Percentiles rank a stretch among this genome's conserved stretches.
These are phyloP conservation scores for Oscheius myriophilus DNA, from an alignment of 2,888 invertebrate species.

Conservation along the genomic window DNA sequence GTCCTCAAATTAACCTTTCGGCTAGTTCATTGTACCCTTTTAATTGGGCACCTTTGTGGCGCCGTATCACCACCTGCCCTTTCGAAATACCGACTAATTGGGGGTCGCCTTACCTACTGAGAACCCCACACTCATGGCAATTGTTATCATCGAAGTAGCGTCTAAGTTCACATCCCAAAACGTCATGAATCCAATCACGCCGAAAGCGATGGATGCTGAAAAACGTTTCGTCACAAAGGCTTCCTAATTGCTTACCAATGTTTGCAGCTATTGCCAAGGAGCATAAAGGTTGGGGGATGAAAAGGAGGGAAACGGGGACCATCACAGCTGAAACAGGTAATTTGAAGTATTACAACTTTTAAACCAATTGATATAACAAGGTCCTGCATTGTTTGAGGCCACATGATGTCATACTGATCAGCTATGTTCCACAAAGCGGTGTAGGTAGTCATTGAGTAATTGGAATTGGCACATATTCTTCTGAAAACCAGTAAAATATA, in stretches of 20 bases:
- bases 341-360: constrained; percentile 32
- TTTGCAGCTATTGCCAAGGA: constrained; percentile 54
- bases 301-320: constrained; percentile 60
- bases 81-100: too few species aligned
- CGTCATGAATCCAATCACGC: constrained; percentile 63
- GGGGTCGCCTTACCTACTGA: constrained; percentile 49
- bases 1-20: too few species aligned
- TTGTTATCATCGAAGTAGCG: constrained; percentile 68
- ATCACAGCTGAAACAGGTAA: constrained; percentile 45
- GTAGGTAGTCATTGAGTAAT: constrained; percentile 51
- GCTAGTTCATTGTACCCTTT: too few species aligned
- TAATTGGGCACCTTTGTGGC: too few species aligned
- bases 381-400: constrained; percentile 66
- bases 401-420: constrained; percentile 66
- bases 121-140: constrained; percentile 68
- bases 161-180: constrained; percentile 56
- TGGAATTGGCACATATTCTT: constrained; percentile 35
- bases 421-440: constrained; percentile 63
- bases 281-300: constrained; percentile 65
- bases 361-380: constrained; percentile 57
- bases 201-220: constrained; percentile 61
- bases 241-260: constrained; percentile 32
- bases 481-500: constrained; percentile 34
- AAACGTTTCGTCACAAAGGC: neutral
- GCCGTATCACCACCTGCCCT: too few species aligned